A percentile compares a stretch with the other conserved stretches of the same genome.
Evolutionary conservation across 2,797 vertebrate species (phyloP).

Genomic region (Tamandua tetradactyla): DNA sequence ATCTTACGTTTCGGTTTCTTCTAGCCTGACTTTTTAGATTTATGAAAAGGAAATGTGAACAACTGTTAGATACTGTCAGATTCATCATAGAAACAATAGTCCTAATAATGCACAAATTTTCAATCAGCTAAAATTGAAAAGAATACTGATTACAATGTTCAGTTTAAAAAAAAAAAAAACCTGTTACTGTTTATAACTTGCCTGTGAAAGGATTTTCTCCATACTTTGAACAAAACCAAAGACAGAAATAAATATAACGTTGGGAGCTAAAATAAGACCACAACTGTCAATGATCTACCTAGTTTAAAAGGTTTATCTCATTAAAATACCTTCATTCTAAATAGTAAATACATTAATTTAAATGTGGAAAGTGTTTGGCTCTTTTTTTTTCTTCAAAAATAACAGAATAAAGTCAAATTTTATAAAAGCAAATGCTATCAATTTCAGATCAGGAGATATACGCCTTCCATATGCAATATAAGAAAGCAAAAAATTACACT

Average conservation of each 20-base stretch:
- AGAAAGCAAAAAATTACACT: not conserved
- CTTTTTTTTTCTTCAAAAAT: not conserved
- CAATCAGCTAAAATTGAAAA: constrained; percentile 32
- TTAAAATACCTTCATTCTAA: not conserved
- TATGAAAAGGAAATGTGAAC: constrained; percentile 38
- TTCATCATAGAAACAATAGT: constrained; percentile 27
- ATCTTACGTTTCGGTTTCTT: constrained; percentile 18
- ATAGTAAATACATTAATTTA: constrained; percentile 10
- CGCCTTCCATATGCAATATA: not conserved
- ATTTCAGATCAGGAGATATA: not conserved
- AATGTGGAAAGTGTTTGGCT: not conserved
- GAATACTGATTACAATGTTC: not conserved
- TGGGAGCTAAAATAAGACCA: not conserved
- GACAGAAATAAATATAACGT: not conserved
- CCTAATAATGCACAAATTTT: not conserved
- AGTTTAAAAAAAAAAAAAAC: not conserved
- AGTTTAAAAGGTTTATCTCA: constrained; percentile 24
- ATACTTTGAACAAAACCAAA: not conserved
- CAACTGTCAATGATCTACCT: not conserved
- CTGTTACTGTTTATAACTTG: not conserved
- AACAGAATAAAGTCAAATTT: constrained; percentile 28
- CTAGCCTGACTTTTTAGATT: not conserved
- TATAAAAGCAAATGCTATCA: not conserved
- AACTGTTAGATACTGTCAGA: not conserved
- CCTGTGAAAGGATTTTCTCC: constrained; percentile 37